phyloP scores from a whole-genome alignment of 2,113 vertebrate genomes.

The Empidonax alnorum region DNA sequence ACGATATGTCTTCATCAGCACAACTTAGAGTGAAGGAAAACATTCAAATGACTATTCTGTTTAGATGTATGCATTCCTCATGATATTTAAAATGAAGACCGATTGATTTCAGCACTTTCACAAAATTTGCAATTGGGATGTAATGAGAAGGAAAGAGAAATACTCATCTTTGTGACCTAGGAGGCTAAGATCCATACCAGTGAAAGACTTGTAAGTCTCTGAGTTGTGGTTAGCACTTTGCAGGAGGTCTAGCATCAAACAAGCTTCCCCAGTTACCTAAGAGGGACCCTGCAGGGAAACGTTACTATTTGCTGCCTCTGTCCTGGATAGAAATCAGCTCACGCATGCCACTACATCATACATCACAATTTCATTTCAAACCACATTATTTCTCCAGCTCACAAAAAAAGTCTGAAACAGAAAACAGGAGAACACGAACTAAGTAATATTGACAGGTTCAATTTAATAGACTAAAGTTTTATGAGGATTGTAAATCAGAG shows the following conservation, averaged over 20 bases:
- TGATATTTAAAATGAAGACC: background rate
- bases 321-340: background rate
- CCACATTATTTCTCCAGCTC: background rate
- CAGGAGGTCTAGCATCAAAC: background rate
- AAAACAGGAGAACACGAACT: background rate
- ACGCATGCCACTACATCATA: background rate
- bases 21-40: background rate
- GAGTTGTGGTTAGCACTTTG: background rate
- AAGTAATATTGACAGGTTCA: background rate
- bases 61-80: background rate
- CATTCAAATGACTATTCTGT: background rate
- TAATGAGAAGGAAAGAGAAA: background rate
- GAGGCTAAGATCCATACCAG: background rate
- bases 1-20: rapidly evolving
- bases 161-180: background rate
- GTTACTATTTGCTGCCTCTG: background rate
- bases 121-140: background rate
- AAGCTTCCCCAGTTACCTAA: background rate
- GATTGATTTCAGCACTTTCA: background rate
- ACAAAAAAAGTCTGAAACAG: background rate
- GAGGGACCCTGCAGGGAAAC: background rate
- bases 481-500: background rate
- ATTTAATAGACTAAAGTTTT: background rate
- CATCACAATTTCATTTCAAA: background rate
- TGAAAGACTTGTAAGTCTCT: background rate